Evolutionary conservation across 1,140 invertebrate genomes (phyloP), one percentile per base, ranked within the genome.

Genomic region (Nephotettix cincticeps): DNA sequence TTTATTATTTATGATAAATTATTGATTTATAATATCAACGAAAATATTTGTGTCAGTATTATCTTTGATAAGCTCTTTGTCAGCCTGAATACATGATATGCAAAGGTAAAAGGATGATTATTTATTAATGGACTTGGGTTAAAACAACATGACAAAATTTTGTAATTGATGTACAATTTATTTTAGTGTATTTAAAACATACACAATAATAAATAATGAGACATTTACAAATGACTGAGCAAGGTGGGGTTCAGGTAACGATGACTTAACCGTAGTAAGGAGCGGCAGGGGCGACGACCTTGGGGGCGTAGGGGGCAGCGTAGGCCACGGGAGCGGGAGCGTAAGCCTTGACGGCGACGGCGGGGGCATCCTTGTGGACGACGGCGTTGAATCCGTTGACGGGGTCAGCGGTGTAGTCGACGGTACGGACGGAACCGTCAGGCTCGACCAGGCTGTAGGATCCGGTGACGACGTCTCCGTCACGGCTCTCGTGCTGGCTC

Each of bases 381-480:
- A 71, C 68, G 1, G 73, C 73, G 65, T 74, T 70, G 71, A 74
- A 74, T 17, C 73, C 73, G 68, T 72, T 74, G 45, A 68, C 51
- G 56, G 75, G 73, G 72, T 77, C 75, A 36, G 76, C 76, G n/a
- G 72, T 76, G 69, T 77, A 77, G 36, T 75, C 72, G 45, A 77
- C 74, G 67, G 74, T 79, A 45, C 79, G 73, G 21, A 73, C 68
- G 45, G 73, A 75, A 25, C 80, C 79, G 71, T 80, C 79, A 1
- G 80, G 74, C 14, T 79, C 78, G n/a, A 82, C 75, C 65, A 86
- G 81, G 9, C 85, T 87, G 80, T 91, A 91, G 76, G 88, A 85
- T 28, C 90, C 90, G n/a, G 81, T 81, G 40, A 91, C 89, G 1
- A 85, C 83, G 75, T 91, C 89, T 32, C 89, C 89, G 69, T 87